A percentile compares a stretch with the other conserved stretches of the same genome.
These are phyloP conservation scores for Ranitomeya imitator DNA, from an alignment of 2,113 vertebrate genomes.

Conservation along the genomic window DNA sequence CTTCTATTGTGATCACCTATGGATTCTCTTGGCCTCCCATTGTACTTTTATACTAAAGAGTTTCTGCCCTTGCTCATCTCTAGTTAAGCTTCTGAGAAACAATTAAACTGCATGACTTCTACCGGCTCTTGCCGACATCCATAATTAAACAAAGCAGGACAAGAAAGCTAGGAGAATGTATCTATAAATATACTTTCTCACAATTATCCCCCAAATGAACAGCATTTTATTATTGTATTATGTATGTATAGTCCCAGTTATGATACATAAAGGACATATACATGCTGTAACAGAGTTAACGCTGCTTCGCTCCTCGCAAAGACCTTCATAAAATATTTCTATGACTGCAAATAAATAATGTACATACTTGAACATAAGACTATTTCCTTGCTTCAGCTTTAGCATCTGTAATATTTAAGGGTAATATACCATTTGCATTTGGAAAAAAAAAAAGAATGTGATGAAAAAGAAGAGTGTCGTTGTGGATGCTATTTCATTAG, in stretches of 20 bases:
- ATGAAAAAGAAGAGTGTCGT: background rate
- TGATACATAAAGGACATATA: conserved; percentile 16
- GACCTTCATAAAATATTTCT: conserved; percentile 45
- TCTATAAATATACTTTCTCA: conserved; percentile 9
- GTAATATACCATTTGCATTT: conserved; percentile 10
- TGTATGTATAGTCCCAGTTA: background rate
- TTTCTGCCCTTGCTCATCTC: conserved; percentile 19
- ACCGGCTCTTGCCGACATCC: background rate
- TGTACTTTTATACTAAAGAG: background rate
- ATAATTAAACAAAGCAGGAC: conserved; percentile 33
- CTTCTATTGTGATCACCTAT: background rate
- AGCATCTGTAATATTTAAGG: conserved; percentile 12
- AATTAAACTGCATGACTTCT: conserved; percentile 29
- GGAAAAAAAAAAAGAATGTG: background rate
- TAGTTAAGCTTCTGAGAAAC: conserved; percentile 23
- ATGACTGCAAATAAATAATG: conserved; percentile 34
- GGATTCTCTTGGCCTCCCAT: background rate
- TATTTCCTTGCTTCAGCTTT: background rate
- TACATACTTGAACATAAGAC: conserved; percentile 23
- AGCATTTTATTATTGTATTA: conserved; percentile 5
- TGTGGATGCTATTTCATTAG: background rate
- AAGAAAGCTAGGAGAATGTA: background rate
- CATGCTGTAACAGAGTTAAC: conserved; percentile 28
- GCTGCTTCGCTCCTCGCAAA: conserved; percentile 8
- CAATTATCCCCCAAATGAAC: conserved; percentile 4